Percentiles rank a stretch among this genome's conserved stretches.
Evolutionary conservation across 2,797 vertebrate species (phyloP).

Genomic region (Pyrocephalus nanus): DNA sequence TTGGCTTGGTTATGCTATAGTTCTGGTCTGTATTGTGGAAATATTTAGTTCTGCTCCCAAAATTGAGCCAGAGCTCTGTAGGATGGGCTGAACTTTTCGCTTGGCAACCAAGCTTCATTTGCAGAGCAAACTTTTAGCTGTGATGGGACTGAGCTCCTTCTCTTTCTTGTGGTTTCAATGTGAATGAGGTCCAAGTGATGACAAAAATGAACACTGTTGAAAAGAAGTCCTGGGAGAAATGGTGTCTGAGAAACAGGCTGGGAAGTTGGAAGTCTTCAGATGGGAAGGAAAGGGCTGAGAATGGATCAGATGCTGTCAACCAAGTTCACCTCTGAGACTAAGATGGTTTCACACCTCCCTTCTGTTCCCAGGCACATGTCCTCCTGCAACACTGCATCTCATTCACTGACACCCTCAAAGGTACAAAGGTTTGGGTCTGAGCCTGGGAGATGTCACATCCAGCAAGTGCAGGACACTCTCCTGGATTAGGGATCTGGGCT

Average conservation of each 20-base stretch:
- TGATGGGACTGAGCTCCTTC: slow-evolving; percentile 23
- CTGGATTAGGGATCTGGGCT: background rate
- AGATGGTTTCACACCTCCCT: background rate
- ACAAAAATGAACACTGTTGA: background rate
- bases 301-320: background rate
- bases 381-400: background rate
- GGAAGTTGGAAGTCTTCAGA: background rate
- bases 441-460: background rate
- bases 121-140: slow-evolving; percentile 32
- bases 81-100: slow-evolving; percentile 44
- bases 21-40: slow-evolving; percentile 63
- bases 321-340: background rate
- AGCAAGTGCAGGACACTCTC: background rate
- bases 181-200: background rate
- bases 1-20: slow-evolving; percentile 41
- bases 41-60: slow-evolving; percentile 52
- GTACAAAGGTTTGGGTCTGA: background rate
- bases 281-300: background rate
- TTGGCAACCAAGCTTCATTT: slow-evolving; percentile 45
- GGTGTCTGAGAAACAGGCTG: background rate
- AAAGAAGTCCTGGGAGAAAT: background rate
- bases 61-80: slow-evolving; percentile 14
- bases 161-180: slow-evolving; percentile 31
- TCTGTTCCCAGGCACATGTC: background rate
- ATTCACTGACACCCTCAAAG: background rate